Evolutionary conservation across 2,888 invertebrate species (phyloP), one percentile per base, ranked within the genome.

Genomic region (Colostygia pectinataria): DNA sequence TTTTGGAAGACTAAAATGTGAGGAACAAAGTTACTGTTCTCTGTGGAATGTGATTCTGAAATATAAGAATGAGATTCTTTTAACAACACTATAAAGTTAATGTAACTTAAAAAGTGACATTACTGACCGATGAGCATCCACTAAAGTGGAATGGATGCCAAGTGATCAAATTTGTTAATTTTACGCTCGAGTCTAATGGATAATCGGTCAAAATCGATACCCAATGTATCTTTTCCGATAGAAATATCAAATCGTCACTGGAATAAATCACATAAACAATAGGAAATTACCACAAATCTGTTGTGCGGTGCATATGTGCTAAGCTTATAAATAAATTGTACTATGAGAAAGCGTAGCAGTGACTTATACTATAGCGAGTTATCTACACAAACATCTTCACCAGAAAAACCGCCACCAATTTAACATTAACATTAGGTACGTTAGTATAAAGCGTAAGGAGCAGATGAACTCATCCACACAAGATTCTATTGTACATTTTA

Each of bases 241-340:
- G 28, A 23, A 14, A 23, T 23, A 36, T 7, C 44, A 40, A 40
- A 50, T 18, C 18, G 4, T 3, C 44, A 33, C 46, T 47, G 38
- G 29, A 47, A 53, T 43, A 4, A 42, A 61, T 61, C 64, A 68
- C 61, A 60, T 41, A 45, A 50, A 27, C n/a, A 71, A 66, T 67
- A 55, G 38, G 62, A 64, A 60, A 56, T 39, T 63, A 51, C 53
- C 57, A 71, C 63, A 66, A 68, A 66, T 70, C 66, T 57, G 48
- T 62, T 61, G 68, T 73, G 72, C 67, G 40, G 65, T 66, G 66
- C 65, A 57, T 42, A 62, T 65, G 67, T 66, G 71, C 65, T 60
- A 71, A 65, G 71, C 71, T 77, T 77, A 77, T 31, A 71, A 74
- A 72, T 66, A 66, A 77, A 71, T 79, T 79, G 77, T 79, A 79